Conservation (phyloP, 2,888 invertebrate genomes). For the Portevinia maculata region DNA sequence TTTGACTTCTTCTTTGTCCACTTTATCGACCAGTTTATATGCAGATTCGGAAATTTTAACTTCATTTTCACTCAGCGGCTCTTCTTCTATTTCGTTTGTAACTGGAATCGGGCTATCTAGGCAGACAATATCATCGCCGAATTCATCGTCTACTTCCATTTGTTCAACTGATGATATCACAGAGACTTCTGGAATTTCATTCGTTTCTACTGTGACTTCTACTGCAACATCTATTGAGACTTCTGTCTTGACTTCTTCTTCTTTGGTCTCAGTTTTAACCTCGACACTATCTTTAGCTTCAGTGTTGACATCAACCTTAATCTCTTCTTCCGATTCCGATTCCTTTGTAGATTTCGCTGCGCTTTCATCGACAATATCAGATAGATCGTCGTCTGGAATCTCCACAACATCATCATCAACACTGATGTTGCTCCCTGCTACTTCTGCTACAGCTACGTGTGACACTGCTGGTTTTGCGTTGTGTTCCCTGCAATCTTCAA, state of each 20-base stretch:
- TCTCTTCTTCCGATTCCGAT: background rate
- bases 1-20: background rate
- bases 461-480: background rate
- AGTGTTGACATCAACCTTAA: background rate
- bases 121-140: conserved; percentile 41
- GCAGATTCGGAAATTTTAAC: too few relatives aligned
- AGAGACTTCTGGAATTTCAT: conserved; percentile 13
- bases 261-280: conserved; percentile 1
- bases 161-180: conserved; percentile 28
- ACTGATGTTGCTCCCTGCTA: too few relatives aligned
- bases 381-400: conserved; percentile 9
- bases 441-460: too few relatives aligned
- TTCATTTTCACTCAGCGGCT: too few relatives aligned
- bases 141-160: conserved; percentile 50
- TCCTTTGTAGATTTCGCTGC: background rate
- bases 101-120: conserved; percentile 43
- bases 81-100: background rate
- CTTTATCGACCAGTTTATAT: too few relatives aligned
- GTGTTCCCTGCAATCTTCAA: conserved; percentile 76
- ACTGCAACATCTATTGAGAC: background rate
- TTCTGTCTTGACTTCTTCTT: conserved; percentile 38
- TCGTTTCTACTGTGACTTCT: conserved; percentile 1
- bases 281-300: conserved; percentile 12
- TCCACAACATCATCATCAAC: background rate
- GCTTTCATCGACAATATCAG: background rate